Conservation (phyloP, 2,797 vertebrate genomes). For the Aplochiton taeniatus region DNA sequence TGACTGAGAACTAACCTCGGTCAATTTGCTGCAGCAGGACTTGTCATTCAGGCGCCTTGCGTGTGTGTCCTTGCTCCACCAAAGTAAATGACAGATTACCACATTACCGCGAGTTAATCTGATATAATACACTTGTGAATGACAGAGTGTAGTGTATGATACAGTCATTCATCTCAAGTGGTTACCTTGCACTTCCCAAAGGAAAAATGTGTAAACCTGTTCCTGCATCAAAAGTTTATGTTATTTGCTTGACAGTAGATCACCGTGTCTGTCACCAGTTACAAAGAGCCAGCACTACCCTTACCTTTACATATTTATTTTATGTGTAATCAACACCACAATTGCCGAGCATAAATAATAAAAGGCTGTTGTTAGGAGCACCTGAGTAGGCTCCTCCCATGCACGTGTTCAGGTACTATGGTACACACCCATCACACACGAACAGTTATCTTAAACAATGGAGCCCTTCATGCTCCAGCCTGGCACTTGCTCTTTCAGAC, state of each 20-base stretch:
- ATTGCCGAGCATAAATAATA: conserved; percentile 58
- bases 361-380: conserved; percentile 37
- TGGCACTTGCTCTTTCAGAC: conserved; percentile 44
- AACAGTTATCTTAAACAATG: conserved; percentile 45
- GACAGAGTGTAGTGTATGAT: no score
- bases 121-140: no score
- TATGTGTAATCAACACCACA: conserved; percentile 50
- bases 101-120: no score
- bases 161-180: no score
- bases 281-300: conserved; percentile 43
- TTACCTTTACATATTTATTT: conserved; percentile 46
- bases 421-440: conserved; percentile 53
- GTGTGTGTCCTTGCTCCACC: no score
- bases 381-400: conserved; percentile 57
- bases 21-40: no score
- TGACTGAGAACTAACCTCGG: background rate
- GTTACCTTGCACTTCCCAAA: no score
- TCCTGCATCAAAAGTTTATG: conserved; percentile 12
- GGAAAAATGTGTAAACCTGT: no score
- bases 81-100: no score
- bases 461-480: conserved; percentile 42
- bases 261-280: conserved; percentile 36
- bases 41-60: no score
- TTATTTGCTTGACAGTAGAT: conserved; percentile 22
- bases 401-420: conserved; percentile 49